phyloP scores from a whole-genome alignment of 2,797 vertebrate species.

The Hylomyscus alleni region DNA sequence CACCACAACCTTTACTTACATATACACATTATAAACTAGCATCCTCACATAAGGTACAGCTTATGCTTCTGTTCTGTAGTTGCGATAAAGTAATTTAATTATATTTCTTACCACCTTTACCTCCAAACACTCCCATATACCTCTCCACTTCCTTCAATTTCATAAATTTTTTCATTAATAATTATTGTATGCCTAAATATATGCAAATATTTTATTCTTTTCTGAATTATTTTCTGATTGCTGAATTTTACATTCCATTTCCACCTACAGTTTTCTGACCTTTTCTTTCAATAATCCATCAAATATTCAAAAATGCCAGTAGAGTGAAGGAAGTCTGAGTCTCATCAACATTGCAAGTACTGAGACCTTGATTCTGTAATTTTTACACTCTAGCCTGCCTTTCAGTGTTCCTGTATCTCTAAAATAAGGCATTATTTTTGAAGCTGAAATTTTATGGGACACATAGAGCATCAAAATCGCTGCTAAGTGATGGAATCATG shows the following conservation, averaged over 20 bases:
- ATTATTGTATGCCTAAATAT: neutral
- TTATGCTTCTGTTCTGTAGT: neutral
- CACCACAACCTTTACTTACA: neutral
- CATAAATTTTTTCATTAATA: neutral
- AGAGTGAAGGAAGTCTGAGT: neutral
- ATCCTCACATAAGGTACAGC: neutral
- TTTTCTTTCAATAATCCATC: neutral
- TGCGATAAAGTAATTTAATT: neutral
- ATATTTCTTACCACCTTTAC: neutral
- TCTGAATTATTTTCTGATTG: neutral
- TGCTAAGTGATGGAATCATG: slow-evolving; percentile 15
- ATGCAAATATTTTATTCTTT: neutral
- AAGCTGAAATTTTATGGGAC: neutral
- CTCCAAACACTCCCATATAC: neutral
- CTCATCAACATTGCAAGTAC: neutral
- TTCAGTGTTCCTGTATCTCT: neutral
- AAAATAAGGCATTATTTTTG: neutral
- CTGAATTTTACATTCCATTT: neutral
- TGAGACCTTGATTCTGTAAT: neutral
- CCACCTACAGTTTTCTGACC: neutral
- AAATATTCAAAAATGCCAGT: neutral
- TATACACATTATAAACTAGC: neutral
- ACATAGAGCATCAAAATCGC: neutral
- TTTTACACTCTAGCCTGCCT: neutral
- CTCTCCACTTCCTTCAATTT: neutral